These are phyloP conservation scores for Pyrgus malvae DNA, from an alignment of 2,888 invertebrate species.

Conservation along the genomic window DNA sequence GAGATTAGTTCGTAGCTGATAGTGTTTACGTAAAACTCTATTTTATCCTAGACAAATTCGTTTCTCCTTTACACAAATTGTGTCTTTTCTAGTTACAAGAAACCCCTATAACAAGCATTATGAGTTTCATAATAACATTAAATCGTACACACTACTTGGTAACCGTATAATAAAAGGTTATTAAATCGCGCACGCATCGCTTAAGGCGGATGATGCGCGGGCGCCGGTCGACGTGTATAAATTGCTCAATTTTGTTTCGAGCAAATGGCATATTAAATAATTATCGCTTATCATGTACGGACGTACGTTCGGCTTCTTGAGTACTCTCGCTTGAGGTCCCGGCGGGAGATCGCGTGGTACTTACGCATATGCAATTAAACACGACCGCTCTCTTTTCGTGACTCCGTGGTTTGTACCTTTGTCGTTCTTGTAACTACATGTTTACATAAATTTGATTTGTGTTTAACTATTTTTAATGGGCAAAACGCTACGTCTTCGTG, in stretches of 20 bases:
- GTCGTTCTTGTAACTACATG: constrained; percentile 20
- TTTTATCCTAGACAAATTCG: no score
- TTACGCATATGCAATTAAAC: constrained; percentile 35
- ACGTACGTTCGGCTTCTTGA: constrained; percentile 53
- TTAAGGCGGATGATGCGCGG: constrained; percentile 36
- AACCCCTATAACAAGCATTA: background rate
- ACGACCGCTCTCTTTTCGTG: constrained; percentile 16
- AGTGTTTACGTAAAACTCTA: no score
- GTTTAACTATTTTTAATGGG: constrained; percentile 6
- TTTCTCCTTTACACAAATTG: no score
- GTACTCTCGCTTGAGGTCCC: constrained; percentile 53
- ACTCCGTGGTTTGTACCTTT: constrained; percentile 16
- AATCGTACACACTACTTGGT: constrained; percentile 50
- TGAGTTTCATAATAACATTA: constrained; percentile 39
- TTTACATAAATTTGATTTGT: constrained; percentile 25
- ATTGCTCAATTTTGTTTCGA: constrained; percentile 73
- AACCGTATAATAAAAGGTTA: constrained; percentile 44
- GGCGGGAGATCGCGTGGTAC: constrained; percentile 46
- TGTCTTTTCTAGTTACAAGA: no score
- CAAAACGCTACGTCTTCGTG: constrained; percentile 1
- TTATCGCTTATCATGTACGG: constrained; percentile 55
- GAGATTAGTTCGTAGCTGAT: no score
- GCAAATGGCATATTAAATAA: constrained; percentile 73
- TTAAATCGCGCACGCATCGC: constrained; percentile 46
- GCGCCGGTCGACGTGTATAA: constrained; percentile 56